phyloP scores from a whole-genome alignment of 2,888 invertebrate species.

The Oasisia sp. region DNA sequence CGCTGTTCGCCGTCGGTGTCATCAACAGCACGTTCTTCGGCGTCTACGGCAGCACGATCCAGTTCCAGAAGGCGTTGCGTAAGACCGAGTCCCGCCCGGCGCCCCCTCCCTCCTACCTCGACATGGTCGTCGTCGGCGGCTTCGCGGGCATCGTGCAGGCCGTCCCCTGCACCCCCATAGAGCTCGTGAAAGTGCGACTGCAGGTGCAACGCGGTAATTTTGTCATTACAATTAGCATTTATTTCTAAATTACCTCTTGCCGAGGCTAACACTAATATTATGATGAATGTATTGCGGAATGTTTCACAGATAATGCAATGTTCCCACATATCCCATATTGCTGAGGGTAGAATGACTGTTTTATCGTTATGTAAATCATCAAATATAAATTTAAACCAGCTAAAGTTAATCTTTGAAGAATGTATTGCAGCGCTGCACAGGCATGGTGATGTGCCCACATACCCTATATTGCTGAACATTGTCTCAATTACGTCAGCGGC shows the following conservation, averaged over 20 bases:
- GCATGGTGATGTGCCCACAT: too few species aligned
- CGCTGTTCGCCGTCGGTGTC: slow-evolving; percentile 74
- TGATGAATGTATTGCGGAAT: too few species aligned
- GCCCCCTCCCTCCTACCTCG: slow-evolving; percentile 19
- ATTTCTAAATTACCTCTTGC: neutral
- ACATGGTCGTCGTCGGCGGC: slow-evolving; percentile 72
- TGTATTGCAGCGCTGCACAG: too few species aligned
- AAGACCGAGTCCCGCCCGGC: neutral
- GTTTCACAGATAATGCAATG: too few species aligned
- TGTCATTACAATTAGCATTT: neutral
- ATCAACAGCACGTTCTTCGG: slow-evolving; percentile 78
- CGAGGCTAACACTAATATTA: neutral
- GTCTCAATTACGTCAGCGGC: too few species aligned
- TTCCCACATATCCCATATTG: too few species aligned
- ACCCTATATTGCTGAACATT: too few species aligned
- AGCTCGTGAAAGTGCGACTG: slow-evolving; percentile 76
- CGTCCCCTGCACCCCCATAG: slow-evolving; percentile 75
- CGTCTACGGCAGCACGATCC: slow-evolving; percentile 70
- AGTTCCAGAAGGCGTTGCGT: slow-evolving; percentile 48
- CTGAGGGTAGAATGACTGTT: too few species aligned
- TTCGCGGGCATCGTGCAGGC: slow-evolving; percentile 73
- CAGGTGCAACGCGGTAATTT: slow-evolving; percentile 67
- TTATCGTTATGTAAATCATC: too few species aligned
- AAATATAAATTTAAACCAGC: too few species aligned
- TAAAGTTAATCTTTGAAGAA: too few species aligned